Conservation (phyloP, 2,113 vertebrate genomes). For the Dicerorhinus sumatrensis region DNA sequence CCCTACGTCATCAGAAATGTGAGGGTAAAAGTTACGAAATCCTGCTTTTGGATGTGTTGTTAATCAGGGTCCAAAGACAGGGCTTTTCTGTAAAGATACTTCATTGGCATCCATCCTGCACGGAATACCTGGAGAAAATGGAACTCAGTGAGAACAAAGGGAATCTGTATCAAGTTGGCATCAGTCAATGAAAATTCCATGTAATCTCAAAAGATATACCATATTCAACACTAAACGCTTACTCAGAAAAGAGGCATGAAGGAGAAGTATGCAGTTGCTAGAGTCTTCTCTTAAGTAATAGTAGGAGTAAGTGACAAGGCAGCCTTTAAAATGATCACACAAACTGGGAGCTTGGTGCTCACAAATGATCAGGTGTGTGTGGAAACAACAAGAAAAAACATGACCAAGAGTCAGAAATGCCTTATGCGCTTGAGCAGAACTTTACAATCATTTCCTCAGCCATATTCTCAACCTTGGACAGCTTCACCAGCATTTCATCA, state of each 20-base stretch:
- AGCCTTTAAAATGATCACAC: not conserved
- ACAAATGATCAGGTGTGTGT: not conserved
- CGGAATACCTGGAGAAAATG: not conserved
- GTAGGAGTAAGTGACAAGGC: not conserved
- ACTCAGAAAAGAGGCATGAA: not conserved
- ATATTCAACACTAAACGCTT: constrained; percentile 50
- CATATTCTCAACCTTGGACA: not conserved
- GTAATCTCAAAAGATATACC: not conserved
- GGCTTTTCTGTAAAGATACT: not conserved
- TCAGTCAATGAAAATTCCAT: constrained; percentile 10
- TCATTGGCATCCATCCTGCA: not conserved
- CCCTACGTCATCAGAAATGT: not conserved
- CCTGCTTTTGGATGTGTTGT: not conserved
- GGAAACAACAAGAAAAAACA: not conserved
- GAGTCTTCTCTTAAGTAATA: not conserved
- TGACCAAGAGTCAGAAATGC: not conserved
- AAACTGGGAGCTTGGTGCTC: not conserved
- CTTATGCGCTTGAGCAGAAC: not conserved
- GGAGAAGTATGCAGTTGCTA: not conserved
- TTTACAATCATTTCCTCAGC: not conserved
- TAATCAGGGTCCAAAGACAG: not conserved
- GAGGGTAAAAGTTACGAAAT: not conserved
- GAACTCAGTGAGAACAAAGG: not conserved
- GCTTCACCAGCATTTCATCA: constrained; percentile 2
- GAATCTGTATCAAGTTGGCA: not conserved